Evolutionary conservation across 2,888 invertebrate genomes (phyloP).

Genomic region (Protula sp.): DNA sequence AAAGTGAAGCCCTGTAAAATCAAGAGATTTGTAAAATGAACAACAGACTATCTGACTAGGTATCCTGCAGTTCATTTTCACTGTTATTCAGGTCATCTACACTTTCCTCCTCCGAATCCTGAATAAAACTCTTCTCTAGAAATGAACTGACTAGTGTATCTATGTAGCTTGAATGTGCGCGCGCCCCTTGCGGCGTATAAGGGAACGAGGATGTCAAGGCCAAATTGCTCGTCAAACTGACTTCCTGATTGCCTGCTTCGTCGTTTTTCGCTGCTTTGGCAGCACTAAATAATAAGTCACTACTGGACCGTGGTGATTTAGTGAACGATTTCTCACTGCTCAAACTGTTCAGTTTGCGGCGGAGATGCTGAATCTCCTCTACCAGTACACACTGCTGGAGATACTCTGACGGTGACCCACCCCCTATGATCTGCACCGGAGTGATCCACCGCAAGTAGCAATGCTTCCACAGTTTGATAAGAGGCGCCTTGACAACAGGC

Average conservation of each 20-base stretch:
- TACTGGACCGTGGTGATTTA: slow-evolving; percentile 3
- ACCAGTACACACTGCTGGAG: slow-evolving; percentile 52
- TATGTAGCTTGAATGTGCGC: background rate
- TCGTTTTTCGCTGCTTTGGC: background rate
- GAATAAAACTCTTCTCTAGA: slow-evolving; percentile 5
- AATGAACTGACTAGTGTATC: slow-evolving; percentile 7
- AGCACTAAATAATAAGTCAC: slow-evolving; percentile 4
- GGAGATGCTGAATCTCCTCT: slow-evolving; percentile 51
- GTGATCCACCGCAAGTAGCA: slow-evolving; percentile 87
- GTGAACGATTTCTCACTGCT: background rate
- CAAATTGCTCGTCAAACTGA: background rate
- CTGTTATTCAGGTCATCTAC: no score
- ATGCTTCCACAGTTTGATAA: slow-evolving; percentile 71
- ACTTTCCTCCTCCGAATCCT: slow-evolving; percentile 5
- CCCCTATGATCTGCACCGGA: slow-evolving; percentile 69
- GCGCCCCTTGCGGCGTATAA: background rate
- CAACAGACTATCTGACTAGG: no score
- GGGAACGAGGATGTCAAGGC: background rate
- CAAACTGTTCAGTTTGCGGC: slow-evolving; percentile 30
- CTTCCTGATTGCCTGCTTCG: background rate
- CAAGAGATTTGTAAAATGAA: no score
- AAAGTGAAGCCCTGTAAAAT: no score
- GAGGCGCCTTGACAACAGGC: slow-evolving; percentile 11
- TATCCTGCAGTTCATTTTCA: no score
- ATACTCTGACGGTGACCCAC: slow-evolving; percentile 59